These are phyloP conservation scores for Hetaerina titia DNA, from an alignment of 2,888 invertebrate genomes.

Conservation along the genomic window DNA sequence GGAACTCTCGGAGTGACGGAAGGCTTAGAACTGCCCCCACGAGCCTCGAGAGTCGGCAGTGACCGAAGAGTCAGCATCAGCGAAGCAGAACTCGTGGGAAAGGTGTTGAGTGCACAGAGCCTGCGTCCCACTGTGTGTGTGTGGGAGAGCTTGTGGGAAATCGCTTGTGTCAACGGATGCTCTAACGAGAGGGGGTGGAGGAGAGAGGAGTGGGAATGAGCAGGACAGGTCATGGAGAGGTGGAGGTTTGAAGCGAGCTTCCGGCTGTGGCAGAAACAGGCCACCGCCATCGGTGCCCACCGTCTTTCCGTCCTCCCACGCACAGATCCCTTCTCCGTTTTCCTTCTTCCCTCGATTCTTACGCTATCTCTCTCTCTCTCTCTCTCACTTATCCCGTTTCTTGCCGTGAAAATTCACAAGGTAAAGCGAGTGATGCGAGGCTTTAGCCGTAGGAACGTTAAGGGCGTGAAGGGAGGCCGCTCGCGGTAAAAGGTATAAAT, in stretches of 20 bases:
- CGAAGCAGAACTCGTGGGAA: constrained; percentile 41
- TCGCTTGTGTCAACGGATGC: constrained; percentile 65
- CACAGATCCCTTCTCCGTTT: not conserved
- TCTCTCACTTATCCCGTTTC: not conserved
- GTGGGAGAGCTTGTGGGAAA: constrained; percentile 17
- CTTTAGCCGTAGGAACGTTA: too few relatives aligned
- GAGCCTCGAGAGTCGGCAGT: not conserved
- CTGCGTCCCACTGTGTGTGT: constrained; percentile 3
- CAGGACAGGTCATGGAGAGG: not conserved
- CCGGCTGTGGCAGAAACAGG: not conserved
- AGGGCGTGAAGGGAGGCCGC: too few relatives aligned
- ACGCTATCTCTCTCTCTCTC: not conserved
- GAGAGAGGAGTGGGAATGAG: not conserved
- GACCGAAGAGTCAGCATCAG: constrained; percentile 37
- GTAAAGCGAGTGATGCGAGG: not conserved
- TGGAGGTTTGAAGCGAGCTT: not conserved
- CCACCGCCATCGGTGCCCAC: not conserved
- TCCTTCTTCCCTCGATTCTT: not conserved
- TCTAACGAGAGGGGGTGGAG: not conserved
- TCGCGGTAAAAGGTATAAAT: too few relatives aligned
- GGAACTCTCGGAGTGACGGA: not conserved
- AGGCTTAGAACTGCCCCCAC: not conserved
- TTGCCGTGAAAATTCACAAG: not conserved
- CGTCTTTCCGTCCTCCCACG: not conserved
- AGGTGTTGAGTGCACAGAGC: constrained; percentile 60